Evolutionary conservation across 1,140 invertebrate genomes (phyloP).

Genomic region (Listronotus oregonensis): DNA sequence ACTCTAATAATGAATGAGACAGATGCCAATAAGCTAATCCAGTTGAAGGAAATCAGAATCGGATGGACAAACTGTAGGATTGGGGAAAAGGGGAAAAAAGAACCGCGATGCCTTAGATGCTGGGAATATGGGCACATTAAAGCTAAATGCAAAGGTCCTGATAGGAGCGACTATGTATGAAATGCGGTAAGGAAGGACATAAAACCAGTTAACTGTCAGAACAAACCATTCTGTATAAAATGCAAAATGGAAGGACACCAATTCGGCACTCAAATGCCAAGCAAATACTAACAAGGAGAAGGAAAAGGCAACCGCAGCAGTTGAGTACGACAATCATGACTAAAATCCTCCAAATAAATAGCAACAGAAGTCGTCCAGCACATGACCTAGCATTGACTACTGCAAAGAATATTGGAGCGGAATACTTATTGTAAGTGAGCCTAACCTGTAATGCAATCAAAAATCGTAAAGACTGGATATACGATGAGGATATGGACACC

Average conservation of each 20-base stretch:
- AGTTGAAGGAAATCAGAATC: conserved; percentile 7
- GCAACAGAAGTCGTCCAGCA: too few species aligned
- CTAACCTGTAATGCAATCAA: too few species aligned
- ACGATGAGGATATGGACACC: neutral
- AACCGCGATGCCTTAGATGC: conserved; percentile 20
- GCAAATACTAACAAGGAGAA: too few species aligned
- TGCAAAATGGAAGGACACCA: conserved; percentile 19
- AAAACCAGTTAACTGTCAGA: neutral
- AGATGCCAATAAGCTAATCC: conserved; percentile 7
- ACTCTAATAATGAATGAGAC: neutral
- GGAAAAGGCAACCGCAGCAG: too few species aligned
- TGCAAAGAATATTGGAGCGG: too few species aligned
- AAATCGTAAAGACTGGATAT: neutral
- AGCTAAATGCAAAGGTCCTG: conserved; percentile 5
- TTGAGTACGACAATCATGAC: too few species aligned
- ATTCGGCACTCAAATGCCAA: neutral
- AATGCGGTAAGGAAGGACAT: conserved; percentile 19
- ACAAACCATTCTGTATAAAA: neutral
- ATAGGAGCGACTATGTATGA: conserved; percentile 8
- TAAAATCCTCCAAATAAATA: too few species aligned
- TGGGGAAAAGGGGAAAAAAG: neutral
- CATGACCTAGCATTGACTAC: too few species aligned
- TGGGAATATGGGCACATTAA: conserved; percentile 19
- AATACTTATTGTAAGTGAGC: too few species aligned
- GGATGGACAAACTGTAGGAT: conserved; percentile 7